Percentiles rank a stretch among this genome's conserved stretches.
Evolutionary conservation across 2,797 vertebrate genomes (phyloP).

Genomic region (Lerista edwardsae): DNA sequence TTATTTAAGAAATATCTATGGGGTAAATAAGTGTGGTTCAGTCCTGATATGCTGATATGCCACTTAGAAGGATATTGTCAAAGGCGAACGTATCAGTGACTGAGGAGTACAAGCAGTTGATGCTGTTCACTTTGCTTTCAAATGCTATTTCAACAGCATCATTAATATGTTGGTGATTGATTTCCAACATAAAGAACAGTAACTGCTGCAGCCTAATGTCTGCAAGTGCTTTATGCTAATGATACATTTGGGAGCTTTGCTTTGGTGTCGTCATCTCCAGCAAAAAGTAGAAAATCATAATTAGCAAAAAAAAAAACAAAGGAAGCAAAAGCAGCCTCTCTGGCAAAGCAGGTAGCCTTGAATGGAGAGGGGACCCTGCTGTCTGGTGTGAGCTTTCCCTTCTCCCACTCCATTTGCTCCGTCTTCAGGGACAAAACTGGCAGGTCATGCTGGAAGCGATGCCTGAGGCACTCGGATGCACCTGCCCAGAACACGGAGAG

Average conservation of each 20-base stretch:
- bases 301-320: constrained; percentile 22
- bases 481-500: background rate
- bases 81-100: background rate
- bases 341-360: constrained; percentile 16
- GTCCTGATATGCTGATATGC: constrained; percentile 9
- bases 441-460: background rate
- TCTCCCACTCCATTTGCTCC: background rate
- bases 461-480: background rate
- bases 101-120: background rate
- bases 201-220: too few species aligned
- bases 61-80: background rate
- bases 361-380: background rate
- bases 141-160: background rate
- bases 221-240: too few species aligned
- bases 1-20: constrained; percentile 50
- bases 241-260: background rate
- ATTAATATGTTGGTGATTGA: background rate
- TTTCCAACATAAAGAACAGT: too few species aligned
- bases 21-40: constrained; percentile 50
- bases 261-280: background rate
- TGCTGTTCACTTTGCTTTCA: background rate
- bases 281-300: constrained; percentile 21
- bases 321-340: background rate
- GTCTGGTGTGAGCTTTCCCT: background rate
- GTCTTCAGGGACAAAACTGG: background rate